Evolutionary conservation across 2,888 invertebrate species (phyloP), one percentile per base, ranked within the genome.

Genomic region (Anthoptus insignis): DNA sequence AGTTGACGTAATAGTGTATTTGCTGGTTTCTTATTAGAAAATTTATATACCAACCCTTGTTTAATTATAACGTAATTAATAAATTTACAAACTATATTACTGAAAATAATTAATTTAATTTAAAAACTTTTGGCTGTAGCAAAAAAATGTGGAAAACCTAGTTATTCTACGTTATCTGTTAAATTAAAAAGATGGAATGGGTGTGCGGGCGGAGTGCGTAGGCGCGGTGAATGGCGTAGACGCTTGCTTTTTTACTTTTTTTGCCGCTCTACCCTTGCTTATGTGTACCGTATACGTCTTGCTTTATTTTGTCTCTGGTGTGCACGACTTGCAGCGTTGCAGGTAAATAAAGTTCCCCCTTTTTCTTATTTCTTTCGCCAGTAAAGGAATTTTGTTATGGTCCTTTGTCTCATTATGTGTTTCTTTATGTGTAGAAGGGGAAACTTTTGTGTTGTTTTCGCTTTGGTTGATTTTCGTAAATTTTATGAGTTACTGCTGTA

Each of bases 221-320:
- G 73, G 71, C 76, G 76, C 76, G 79, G 79, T 63, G 63, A 57
- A 63, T 63, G 56, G 57, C 63, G 45, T 22, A 19, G 53, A 47
- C 19, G 39, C 56, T 52, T 11, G 7, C 47, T 47, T 56, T 63
- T 63, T 57, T 63, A 56, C 37, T 87, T 91, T 91, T 88, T 92
- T 91, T 91, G 86, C 87, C 77, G 87, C 87, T 83, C 78, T 83
- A 87, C 86, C 88, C 88, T 88, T 85, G 83, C 85, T 80, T 84
- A 83, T 84, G 82, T 86, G 79, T 75, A 78, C 66, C 68, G 71
- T 77, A 73, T 76, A 79, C 76, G 75, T 74, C 77, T 84, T 81
- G 81, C 83, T 87, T 87, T 86, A 82, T 86, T 87, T 84, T 81
- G 77, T 75, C 78, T 82, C 81, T 82, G 81, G 76, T 74, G 76